These are phyloP conservation scores for Globodera ellingtonae DNA, from an alignment of 1,140 invertebrate genomes.

Conservation along the genomic window DNA sequence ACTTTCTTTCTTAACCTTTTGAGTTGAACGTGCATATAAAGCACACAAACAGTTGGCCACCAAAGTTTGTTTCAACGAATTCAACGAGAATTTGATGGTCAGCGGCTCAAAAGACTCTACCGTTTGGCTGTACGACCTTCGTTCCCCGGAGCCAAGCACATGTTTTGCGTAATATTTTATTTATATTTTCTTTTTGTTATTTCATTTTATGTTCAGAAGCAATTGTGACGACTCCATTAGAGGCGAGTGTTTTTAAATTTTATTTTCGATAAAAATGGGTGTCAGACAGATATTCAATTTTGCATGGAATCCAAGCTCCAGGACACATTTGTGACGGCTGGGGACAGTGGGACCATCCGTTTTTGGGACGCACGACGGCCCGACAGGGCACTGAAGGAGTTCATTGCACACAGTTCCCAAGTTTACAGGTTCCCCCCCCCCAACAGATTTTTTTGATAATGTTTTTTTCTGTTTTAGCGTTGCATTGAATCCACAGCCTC, in stretches of 20 bases:
- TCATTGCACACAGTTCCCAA: slow-evolving; percentile 37
- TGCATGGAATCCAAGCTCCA: slow-evolving; percentile 41
- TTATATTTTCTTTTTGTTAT: neutral
- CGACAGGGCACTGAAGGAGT: slow-evolving; percentile 40
- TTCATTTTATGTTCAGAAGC: slow-evolving; percentile 11
- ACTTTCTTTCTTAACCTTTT: slow-evolving; percentile 31
- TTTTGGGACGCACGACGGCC: slow-evolving; percentile 49
- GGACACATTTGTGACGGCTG: slow-evolving; percentile 47
- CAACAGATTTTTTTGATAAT: neutral
- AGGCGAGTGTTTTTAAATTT: neutral
- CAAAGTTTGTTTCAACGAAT: slow-evolving; percentile 54
- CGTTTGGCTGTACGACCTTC: slow-evolving; percentile 40
- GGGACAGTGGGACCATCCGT: slow-evolving; percentile 47
- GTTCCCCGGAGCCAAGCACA: slow-evolving; percentile 24
- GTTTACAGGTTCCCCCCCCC: slow-evolving; percentile 28
- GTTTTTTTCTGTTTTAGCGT: slow-evolving; percentile 22
- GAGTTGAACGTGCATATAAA: slow-evolving; percentile 37
- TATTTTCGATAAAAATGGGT: neutral
- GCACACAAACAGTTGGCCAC: slow-evolving; percentile 49
- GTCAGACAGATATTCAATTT: slow-evolving; percentile 29
- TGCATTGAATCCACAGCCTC: slow-evolving; percentile 43
- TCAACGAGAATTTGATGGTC: slow-evolving; percentile 47
- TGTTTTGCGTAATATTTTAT: slow-evolving; percentile 37
- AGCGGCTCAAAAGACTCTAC: slow-evolving; percentile 53
- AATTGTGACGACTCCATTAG: slow-evolving; percentile 33